phyloP scores from a whole-genome alignment of 2,797 vertebrate species.

The Anabas testudineus region DNA sequence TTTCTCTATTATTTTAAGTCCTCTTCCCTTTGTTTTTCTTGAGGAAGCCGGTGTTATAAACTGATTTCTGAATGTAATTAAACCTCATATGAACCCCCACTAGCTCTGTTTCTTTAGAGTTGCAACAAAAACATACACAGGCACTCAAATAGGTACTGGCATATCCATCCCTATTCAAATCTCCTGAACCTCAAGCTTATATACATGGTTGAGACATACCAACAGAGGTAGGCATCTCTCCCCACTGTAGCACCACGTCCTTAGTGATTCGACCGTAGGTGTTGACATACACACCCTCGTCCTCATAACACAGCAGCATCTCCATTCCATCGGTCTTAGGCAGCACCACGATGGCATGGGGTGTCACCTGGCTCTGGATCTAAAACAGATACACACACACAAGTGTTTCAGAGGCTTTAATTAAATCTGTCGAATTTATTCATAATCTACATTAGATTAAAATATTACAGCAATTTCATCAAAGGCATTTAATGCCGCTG shows the following conservation, averaged over 20 bases:
- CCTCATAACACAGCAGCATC: slow-evolving; percentile 94
- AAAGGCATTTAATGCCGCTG: slow-evolving; percentile 25
- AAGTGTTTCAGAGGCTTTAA: slow-evolving; percentile 32
- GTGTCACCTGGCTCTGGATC: slow-evolving; percentile 83
- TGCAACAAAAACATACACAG: neutral
- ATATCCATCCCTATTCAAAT: neutral
- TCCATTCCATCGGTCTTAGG: slow-evolving; percentile 93
- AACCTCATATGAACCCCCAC: slow-evolving; percentile 49
- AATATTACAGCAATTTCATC: slow-evolving; percentile 37
- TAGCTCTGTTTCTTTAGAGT: slow-evolving; percentile 1
- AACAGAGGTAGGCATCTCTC: slow-evolving; percentile 97
- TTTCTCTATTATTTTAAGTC: neutral
- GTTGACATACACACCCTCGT: slow-evolving; percentile 94
- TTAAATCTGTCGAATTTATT: slow-evolving; percentile 28
- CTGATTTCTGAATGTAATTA: slow-evolving; percentile 52
- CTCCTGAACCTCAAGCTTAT: neutral
- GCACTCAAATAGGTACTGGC: neutral
- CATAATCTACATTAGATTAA: slow-evolving; percentile 38
- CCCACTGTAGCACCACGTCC: slow-evolving; percentile 98
- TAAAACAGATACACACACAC: slow-evolving; percentile 31
- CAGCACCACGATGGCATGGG: slow-evolving; percentile 94
- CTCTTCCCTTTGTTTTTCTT: neutral
- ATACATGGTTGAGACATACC: slow-evolving; percentile 43
- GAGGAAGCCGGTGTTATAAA: neutral
- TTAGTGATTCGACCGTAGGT: slow-evolving; percentile 95